Percentiles rank a stretch among this genome's conserved stretches.
These are phyloP conservation scores for Chaetorhynchus papuensis DNA, from an alignment of 2,113 vertebrate genomes.

Conservation along the genomic window DNA sequence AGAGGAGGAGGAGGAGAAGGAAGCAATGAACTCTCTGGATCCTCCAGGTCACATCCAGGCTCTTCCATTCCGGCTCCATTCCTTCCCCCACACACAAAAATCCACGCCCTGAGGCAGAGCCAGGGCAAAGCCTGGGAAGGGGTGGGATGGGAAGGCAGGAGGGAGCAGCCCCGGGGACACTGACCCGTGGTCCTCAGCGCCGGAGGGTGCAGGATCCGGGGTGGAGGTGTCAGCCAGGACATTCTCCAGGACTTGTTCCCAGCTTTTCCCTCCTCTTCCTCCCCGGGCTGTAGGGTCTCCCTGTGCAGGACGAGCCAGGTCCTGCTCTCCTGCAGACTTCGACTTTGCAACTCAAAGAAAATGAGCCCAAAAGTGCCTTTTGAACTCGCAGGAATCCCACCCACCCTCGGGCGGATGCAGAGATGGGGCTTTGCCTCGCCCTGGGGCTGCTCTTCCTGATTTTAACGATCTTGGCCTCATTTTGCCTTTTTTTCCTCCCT, in stretches of 20 bases:
- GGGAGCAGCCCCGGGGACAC: not conserved
- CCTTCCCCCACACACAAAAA: not conserved
- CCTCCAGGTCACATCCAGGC: not conserved
- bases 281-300: not conserved
- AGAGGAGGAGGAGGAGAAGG: not conserved
- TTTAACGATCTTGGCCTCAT: not conserved
- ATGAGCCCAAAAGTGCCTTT: not conserved
- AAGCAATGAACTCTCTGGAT: not conserved
- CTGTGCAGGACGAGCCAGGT: fast-evolving
- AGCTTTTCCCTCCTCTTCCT: not conserved
- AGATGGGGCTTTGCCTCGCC: fast-evolving
- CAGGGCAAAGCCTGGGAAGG: not conserved
- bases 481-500: not conserved
- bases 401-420: fast-evolving
- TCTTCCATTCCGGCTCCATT: not conserved
- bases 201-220: fast-evolving
- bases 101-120: fast-evolving
- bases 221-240: not conserved
- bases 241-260: not conserved
- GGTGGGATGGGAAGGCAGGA: not conserved
- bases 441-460: not conserved
- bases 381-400: fast-evolving
- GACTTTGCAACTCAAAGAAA: not conserved
- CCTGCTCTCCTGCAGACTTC: not conserved
- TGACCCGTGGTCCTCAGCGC: fast-evolving